These are phyloP conservation scores for Cyaniris semiargus DNA, from an alignment of 2,888 invertebrate genomes.

Conservation along the genomic window DNA sequence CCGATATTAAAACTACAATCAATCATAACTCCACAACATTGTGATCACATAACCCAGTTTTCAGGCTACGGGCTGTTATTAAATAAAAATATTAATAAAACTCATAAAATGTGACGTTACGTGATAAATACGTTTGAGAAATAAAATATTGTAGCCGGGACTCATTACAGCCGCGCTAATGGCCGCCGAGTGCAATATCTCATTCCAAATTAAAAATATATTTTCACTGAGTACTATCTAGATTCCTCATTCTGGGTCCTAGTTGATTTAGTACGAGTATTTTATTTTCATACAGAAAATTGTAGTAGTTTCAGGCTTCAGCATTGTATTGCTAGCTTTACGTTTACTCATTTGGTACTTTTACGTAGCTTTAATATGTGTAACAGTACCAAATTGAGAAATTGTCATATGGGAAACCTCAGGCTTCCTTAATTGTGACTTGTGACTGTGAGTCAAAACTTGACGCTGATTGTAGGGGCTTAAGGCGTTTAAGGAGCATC, in stretches of 20 bases:
- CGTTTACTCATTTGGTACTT: too few relatives aligned
- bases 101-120: conserved; percentile 4
- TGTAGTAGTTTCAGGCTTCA: too few relatives aligned
- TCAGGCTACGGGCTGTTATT: background rate
- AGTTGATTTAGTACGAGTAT: background rate
- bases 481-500: too few relatives aligned
- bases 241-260: background rate
- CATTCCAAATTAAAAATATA: conserved; percentile 27
- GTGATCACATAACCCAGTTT: conserved; percentile 8
- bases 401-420: too few relatives aligned
- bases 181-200: conserved; percentile 27
- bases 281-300: background rate
- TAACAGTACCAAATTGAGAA: too few relatives aligned
- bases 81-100: conserved; percentile 19
- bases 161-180: conserved; percentile 19
- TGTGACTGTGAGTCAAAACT: too few relatives aligned
- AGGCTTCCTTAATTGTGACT: too few relatives aligned
- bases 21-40: background rate
- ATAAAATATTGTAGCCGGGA: conserved; percentile 14
- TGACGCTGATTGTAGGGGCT: too few relatives aligned
- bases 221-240: background rate
- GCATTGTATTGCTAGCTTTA: too few relatives aligned
- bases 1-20: conserved; percentile 1
- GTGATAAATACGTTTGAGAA: conserved; percentile 12
- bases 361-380: too few relatives aligned